phyloP scores from a whole-genome alignment of 2,113 vertebrate genomes.

The Coptodon rendalli region DNA sequence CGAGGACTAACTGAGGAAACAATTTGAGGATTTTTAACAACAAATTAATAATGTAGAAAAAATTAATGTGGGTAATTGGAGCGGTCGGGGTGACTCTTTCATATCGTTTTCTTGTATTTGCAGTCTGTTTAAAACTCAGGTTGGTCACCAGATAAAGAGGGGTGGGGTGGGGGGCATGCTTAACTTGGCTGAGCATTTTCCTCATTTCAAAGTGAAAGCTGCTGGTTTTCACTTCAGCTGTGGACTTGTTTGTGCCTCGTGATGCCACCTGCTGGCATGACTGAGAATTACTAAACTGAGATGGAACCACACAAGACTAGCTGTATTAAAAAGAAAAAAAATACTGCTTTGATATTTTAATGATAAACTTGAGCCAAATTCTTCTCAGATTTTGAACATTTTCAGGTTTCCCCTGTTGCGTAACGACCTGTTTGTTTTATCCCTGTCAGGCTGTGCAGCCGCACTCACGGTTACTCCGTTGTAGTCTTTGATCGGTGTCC shows the following conservation, averaged over 20 bases:
- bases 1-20: conserved; percentile 2
- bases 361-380: not conserved
- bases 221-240: not conserved
- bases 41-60: not conserved
- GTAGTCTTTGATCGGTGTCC: conserved; percentile 23
- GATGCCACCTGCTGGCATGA: conserved; percentile 66
- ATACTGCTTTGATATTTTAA: not conserved
- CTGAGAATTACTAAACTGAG: conserved; percentile 12
- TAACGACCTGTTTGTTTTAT: not conserved
- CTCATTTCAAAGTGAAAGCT: conserved; percentile 9
- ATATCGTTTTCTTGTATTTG: not conserved
- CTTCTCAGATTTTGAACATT: not conserved
- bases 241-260: not conserved
- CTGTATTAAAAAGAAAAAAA: not conserved
- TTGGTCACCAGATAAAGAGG: not conserved
- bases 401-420: not conserved
- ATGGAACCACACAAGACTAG: not conserved
- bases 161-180: not conserved
- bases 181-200: not conserved
- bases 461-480: not conserved
- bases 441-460: not conserved
- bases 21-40: conserved; percentile 15
- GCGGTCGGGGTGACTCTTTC: not conserved
- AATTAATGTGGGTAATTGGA: not conserved
- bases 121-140: conserved; percentile 17